Evolutionary conservation across 2,888 invertebrate species (phyloP).

Genomic region (Fragum fragum): DNA sequence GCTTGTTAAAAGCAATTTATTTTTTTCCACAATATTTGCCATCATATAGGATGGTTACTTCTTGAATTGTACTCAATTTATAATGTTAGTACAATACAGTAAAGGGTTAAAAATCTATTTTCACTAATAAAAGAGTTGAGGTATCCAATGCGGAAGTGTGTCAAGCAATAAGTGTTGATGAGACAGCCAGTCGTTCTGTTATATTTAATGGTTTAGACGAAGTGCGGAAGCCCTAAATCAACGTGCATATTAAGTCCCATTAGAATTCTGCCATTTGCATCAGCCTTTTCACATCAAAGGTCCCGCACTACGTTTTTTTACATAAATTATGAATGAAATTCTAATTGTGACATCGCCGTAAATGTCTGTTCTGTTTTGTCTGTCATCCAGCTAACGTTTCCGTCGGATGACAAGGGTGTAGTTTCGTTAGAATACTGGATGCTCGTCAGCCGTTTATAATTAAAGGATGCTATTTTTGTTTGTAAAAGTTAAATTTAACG

Average conservation of each 20-base stretch:
- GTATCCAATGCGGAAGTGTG: neutral
- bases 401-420: neutral
- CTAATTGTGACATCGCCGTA: conserved; percentile 3
- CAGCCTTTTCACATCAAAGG: conserved; percentile 6
- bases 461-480: neutral
- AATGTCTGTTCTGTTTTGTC: neutral
- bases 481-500: neutral
- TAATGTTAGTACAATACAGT: too few species aligned
- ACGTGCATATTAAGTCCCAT: conserved; percentile 3
- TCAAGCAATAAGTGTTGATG: neutral
- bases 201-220: conserved; percentile 3
- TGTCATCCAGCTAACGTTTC: neutral
- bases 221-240: conserved; percentile 6
- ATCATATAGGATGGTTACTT: too few species aligned
- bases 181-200: neutral
- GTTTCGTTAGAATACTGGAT: neutral
- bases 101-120: too few species aligned
- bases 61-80: too few species aligned
- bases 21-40: too few species aligned
- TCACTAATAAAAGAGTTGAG: too few species aligned
- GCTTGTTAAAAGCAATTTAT: too few species aligned
- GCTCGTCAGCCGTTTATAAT: neutral
- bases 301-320: neutral
- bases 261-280: neutral
- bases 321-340: conserved; percentile 1